Percentiles rank a stretch among this genome's conserved stretches.
phyloP scores from a whole-genome alignment of 2,888 invertebrate species.

The Drosophila borealis region DNA sequence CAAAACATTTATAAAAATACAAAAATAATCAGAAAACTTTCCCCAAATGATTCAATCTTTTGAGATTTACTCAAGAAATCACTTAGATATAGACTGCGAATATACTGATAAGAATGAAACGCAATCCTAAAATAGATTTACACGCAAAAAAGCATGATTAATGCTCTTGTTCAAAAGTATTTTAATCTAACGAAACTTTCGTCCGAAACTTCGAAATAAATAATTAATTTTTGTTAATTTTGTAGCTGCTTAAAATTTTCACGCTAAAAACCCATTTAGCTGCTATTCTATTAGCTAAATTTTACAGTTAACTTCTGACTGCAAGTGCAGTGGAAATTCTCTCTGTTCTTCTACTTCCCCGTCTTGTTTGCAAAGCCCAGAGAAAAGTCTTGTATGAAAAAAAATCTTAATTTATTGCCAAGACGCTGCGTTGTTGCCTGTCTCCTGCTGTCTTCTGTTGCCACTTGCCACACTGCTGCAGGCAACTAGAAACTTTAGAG shows the following conservation, averaged over 20 bases:
- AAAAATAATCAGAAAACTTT: background rate
- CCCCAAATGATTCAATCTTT: background rate
- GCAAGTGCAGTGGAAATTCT: slow-evolving; percentile 5
- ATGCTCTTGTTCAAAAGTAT: background rate
- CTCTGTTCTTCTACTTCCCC: background rate
- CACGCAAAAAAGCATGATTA: background rate
- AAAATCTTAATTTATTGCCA: slow-evolving; percentile 31
- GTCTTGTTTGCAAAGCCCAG: slow-evolving; percentile 5
- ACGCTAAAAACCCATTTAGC: slow-evolving; percentile 13
- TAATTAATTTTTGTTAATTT: background rate
- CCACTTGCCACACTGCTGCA: slow-evolving; percentile 37
- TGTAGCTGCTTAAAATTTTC: background rate
- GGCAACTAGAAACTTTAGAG: slow-evolving; percentile 41
- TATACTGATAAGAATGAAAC: background rate
- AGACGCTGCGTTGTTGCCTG: slow-evolving; percentile 10
- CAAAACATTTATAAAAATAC: background rate
- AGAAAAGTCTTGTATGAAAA: slow-evolving; percentile 18
- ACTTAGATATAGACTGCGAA: no score
- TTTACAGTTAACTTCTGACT: slow-evolving; percentile 26
- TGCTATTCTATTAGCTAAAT: slow-evolving; percentile 13
- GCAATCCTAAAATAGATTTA: background rate
- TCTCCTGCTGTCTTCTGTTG: slow-evolving; percentile 16
- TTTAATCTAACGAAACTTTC: background rate
- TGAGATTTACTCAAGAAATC: no score
- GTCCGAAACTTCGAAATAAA: background rate